These are phyloP conservation scores for Antennarius striatus DNA, from an alignment of 2,113 vertebrate species.

Conservation along the genomic window DNA sequence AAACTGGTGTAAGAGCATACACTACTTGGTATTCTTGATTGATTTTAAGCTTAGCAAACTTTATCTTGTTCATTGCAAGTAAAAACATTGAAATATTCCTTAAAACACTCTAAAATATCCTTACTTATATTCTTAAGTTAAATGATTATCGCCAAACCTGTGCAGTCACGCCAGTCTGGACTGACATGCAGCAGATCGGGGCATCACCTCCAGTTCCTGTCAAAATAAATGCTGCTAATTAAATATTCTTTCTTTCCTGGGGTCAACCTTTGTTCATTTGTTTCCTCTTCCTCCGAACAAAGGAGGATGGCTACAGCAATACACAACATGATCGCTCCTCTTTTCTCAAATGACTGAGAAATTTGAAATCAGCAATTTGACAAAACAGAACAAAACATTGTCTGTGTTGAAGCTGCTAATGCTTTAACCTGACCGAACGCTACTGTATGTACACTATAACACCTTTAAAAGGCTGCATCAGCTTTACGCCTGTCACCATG, in stretches of 20 bases:
- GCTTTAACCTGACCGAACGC: neutral
- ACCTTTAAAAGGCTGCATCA: constrained; percentile 46
- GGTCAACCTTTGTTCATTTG: neutral
- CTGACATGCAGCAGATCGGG: no score
- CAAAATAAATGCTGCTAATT: no score
- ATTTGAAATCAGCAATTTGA: constrained; percentile 5
- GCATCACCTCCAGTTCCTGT: no score
- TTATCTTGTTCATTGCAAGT: no score
- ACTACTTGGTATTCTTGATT: no score
- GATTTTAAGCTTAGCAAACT: no score
- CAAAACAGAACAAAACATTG: neutral
- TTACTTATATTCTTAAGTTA: no score
- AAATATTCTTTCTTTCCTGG: neutral
- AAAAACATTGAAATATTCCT: no score
- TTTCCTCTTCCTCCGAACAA: neutral
- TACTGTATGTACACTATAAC: constrained; percentile 2
- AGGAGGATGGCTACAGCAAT: neutral
- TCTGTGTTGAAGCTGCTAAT: constrained; percentile 7
- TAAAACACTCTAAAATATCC: no score
- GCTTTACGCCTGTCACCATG: constrained; percentile 22
- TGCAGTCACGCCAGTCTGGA: no score
- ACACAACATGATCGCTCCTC: neutral
- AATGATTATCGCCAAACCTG: no score
- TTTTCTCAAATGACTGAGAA: neutral
- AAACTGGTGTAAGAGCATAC: no score